Conservation (phyloP, 2,113 vertebrate species). For the Xyliphius kryptos region DNA sequence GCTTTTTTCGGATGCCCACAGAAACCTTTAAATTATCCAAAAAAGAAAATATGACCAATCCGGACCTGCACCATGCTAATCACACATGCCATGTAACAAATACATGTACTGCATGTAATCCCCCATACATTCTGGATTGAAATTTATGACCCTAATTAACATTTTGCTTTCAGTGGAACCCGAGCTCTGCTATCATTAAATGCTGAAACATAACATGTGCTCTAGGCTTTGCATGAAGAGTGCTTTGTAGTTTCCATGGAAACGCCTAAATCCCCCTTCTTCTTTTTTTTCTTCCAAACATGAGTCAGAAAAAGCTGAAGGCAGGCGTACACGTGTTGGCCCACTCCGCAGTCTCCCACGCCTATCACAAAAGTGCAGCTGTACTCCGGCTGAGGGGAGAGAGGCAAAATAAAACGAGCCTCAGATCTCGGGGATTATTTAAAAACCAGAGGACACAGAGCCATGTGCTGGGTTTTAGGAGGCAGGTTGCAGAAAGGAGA, state of each 20-base stretch:
- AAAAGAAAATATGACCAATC: no score
- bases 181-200: no score
- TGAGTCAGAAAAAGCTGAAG: constrained; percentile 25
- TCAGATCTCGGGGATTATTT: not conserved
- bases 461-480: not conserved
- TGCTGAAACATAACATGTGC: not conserved
- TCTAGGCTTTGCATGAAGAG: not conserved
- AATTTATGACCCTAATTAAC: no score
- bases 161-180: no score
- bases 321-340: not conserved
- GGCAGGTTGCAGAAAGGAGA: not conserved
- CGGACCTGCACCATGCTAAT: no score
- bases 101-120: not conserved
- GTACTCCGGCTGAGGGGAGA: not conserved
- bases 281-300: constrained; percentile 1
- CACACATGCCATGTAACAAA: not conserved
- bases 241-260: constrained; percentile 31
- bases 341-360: not conserved
- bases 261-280: constrained; percentile 18
- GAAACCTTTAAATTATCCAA: no score
- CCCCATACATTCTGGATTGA: no score
- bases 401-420: no score
- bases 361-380: constrained; percentile 16
- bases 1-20: not conserved
- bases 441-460: not conserved